Conservation (phyloP, 2,113 vertebrate genomes). For the Peromyscus californicus region DNA sequence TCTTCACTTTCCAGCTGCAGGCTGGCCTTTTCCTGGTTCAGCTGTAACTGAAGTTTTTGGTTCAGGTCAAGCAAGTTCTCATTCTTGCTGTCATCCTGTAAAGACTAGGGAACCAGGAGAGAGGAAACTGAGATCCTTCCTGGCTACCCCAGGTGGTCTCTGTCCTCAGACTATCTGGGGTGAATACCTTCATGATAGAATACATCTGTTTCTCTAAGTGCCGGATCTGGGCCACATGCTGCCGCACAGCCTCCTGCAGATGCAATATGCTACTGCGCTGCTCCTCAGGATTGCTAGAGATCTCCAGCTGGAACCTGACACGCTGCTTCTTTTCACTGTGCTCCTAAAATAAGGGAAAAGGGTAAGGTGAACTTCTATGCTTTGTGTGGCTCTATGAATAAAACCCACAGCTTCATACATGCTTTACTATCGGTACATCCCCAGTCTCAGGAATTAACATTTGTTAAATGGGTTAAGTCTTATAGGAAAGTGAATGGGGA, state of each 20-base stretch:
- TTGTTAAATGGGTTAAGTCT: constrained; percentile 1
- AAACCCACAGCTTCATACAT: neutral
- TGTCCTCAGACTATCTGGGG: neutral
- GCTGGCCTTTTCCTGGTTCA: constrained; percentile 96
- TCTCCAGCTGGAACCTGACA: constrained; percentile 98
- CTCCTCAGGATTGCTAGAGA: constrained; percentile 98
- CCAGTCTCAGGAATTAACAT: neutral
- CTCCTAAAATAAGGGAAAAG: constrained; percentile 88
- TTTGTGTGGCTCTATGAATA: neutral
- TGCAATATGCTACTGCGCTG: constrained; percentile 98
- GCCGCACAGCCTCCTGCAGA: constrained; percentile 96
- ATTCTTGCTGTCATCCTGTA: constrained; percentile 93
- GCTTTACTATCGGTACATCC: neutral
- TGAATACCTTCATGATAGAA: constrained; percentile 94
- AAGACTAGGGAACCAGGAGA: constrained; percentile 87
- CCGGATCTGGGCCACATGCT: constrained; percentile 96
- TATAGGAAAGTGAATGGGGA: constrained; percentile 11
- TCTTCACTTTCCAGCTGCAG: constrained; percentile 99
- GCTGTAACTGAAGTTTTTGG: constrained; percentile 95
- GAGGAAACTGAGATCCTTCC: neutral
- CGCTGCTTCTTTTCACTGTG: constrained; percentile 99
- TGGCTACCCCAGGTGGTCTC: neutral
- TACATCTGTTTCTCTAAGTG: constrained; percentile 99
- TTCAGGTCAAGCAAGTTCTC: constrained; percentile 94
- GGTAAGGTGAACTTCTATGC: neutral